Evolutionary conservation across 2,113 vertebrate species (phyloP), one percentile per base, ranked within the genome.

Genomic region (Cyprinodon tularosa): DNA sequence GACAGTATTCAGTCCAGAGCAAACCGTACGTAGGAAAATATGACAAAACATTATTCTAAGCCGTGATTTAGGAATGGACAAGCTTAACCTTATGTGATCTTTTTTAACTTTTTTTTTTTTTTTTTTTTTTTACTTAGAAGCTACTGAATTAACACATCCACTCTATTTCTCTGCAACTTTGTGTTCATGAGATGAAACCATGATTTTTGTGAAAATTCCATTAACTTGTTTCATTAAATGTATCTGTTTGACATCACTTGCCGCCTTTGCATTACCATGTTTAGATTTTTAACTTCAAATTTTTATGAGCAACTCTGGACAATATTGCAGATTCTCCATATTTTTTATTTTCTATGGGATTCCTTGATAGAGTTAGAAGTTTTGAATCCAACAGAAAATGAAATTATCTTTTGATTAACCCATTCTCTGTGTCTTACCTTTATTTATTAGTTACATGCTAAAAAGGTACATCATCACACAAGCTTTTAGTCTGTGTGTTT

Each of bases 11-110:
- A 74, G 62, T 47, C 59, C 53, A 76, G 36, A 71, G 47, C 38
- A 74, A 57, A 3, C 17, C 17, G 14, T 61, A 61, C 4, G 29
- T 29, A 29, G 22, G 29, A 10, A 48, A 17, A 62, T 69, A 72
- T 68, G 48, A 69, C 37, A 12, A 12, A 68, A 76, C 22, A 71
- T 63, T 17, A 72, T 13, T 53, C 44, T 47, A 76, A 67, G 71
- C 17, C 76, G 2, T 11, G 10, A 64, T 36, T 47, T 4, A 50
- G 17, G 42, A 39, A 48, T 50, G 53, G 38, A 48, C 50, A 74
- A 12, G 48, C 20, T 17, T 37, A 15, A 39, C 15, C 3, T 15
- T 20, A 42, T 29, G 29, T 29, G 1, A 29, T 29, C 29, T 29
- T 29, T 29, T 29, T 29, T 29, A 29, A 29, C 29, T 29, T 29